Conservation (phyloP, 2,888 invertebrate genomes). For the Beris chalybata region DNA sequence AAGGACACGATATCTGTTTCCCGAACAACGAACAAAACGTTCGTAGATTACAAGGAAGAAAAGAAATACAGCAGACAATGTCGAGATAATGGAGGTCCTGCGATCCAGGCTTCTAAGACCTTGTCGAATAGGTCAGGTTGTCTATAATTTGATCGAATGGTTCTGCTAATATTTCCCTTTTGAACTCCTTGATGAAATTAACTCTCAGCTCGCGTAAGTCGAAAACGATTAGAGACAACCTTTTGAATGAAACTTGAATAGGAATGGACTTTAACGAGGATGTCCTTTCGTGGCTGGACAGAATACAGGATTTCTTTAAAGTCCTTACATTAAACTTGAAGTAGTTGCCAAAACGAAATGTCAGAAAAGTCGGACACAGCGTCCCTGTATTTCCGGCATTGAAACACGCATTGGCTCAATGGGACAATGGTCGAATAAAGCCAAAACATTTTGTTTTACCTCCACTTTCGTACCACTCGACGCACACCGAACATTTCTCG, state of each 20-base stretch:
- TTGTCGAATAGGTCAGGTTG: constrained; percentile 45
- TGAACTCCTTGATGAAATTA: constrained; percentile 45
- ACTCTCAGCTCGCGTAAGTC: constrained; percentile 51
- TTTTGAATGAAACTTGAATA: constrained; percentile 48
- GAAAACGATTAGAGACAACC: constrained; percentile 49
- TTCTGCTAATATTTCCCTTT: constrained; percentile 38
- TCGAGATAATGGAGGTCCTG: constrained; percentile 44
- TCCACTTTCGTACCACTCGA: no score
- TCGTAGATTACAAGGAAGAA: constrained; percentile 50
- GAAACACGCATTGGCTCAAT: no score
- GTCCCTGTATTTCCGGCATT: no score
- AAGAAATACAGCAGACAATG: constrained; percentile 47
- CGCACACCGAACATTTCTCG: no score
- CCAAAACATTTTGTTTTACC: no score
- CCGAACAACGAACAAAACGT: constrained; percentile 47
- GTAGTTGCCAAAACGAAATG: no score
- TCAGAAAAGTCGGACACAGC: no score
- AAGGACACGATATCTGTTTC: constrained; percentile 45
- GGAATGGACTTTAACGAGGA: constrained; percentile 40
- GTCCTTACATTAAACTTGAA: no score
- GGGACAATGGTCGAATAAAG: no score
- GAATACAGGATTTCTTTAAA: no score
- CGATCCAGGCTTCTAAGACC: constrained; percentile 48
- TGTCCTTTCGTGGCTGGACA: no score
- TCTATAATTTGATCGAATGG: constrained; percentile 38